Evolutionary conservation across 2,113 vertebrate genomes (phyloP).

Genomic region (Perca fluviatilis): DNA sequence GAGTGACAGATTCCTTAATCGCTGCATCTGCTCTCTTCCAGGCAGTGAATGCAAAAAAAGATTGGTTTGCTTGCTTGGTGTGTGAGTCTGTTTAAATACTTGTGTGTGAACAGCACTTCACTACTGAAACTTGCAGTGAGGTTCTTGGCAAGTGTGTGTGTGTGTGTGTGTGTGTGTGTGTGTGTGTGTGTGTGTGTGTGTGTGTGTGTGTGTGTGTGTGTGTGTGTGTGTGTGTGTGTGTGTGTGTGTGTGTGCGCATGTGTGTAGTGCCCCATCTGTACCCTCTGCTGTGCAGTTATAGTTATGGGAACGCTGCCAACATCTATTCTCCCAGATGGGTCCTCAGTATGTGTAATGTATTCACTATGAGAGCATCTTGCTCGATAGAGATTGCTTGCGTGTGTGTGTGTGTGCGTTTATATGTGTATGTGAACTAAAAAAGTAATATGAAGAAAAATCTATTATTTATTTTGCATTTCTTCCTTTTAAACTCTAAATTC

Average conservation of each 20-base stretch:
- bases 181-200: too few relatives aligned
- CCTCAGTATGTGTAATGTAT: conserved; percentile 57
- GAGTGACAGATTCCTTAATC: conserved; percentile 32
- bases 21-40: conserved; percentile 44
- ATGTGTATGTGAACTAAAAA: not conserved
- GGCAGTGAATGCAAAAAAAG: conserved; percentile 17
- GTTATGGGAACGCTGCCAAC: conserved; percentile 67
- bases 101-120: conserved; percentile 40
- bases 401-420: not conserved
- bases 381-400: conserved; percentile 21
- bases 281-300: conserved; percentile 62
- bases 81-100: conserved; percentile 45
- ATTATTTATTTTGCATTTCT: not conserved
- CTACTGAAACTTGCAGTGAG: conserved; percentile 30
- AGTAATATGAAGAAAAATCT: not conserved
- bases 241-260: conserved; percentile 27
- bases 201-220: conserved; percentile 29
- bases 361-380: conserved; percentile 50
- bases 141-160: conserved; percentile 16
- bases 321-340: conserved; percentile 65
- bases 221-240: not conserved
- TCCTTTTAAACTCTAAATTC: conserved; percentile 5
- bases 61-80: conserved; percentile 26
- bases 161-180: conserved; percentile 29
- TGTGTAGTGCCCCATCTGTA: conserved; percentile 62